Percentiles rank a stretch among this genome's conserved stretches.
These are phyloP conservation scores for Nomada lathburiana DNA, from an alignment of 2,888 invertebrate species.

Conservation along the genomic window DNA sequence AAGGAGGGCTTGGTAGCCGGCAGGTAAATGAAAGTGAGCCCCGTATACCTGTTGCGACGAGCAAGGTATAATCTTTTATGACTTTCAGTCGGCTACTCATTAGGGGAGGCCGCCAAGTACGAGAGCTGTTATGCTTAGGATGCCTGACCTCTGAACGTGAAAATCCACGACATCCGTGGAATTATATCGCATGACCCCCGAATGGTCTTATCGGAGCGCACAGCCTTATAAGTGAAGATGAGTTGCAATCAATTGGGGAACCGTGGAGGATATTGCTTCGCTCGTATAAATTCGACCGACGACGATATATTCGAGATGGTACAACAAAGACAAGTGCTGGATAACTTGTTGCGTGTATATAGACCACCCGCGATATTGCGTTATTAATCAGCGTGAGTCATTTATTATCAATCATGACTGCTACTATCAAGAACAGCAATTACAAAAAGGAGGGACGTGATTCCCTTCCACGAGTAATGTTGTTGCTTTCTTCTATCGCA, in stretches of 20 bases:
- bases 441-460: not conserved
- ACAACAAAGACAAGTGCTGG: constrained; percentile 8
- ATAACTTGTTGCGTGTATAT: constrained; percentile 4
- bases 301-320: constrained; percentile 6
- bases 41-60: constrained; percentile 58
- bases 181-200: constrained; percentile 26
- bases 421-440: constrained; percentile 20
- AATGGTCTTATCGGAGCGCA: constrained; percentile 39
- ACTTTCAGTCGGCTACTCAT: constrained; percentile 73
- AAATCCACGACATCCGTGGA: constrained; percentile 9
- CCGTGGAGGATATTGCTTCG: not conserved
- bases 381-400: constrained; percentile 48
- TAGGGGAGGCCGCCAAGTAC: constrained; percentile 57
- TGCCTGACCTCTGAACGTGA: constrained; percentile 11
- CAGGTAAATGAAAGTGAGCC: constrained; percentile 56
- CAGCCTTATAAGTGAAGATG: constrained; percentile 59
- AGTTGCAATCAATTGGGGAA: constrained; percentile 59
- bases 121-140: constrained; percentile 23
- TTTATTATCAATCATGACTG: constrained; percentile 41
- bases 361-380: constrained; percentile 56
- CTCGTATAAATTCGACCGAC: constrained; percentile 40
- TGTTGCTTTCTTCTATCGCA: constrained; percentile 9
- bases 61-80: constrained; percentile 75
- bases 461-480: not conserved
- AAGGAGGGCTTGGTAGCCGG: constrained; percentile 35